Conservation (phyloP, 1,140 invertebrate species). For the Lasioglossum albipes region DNA sequence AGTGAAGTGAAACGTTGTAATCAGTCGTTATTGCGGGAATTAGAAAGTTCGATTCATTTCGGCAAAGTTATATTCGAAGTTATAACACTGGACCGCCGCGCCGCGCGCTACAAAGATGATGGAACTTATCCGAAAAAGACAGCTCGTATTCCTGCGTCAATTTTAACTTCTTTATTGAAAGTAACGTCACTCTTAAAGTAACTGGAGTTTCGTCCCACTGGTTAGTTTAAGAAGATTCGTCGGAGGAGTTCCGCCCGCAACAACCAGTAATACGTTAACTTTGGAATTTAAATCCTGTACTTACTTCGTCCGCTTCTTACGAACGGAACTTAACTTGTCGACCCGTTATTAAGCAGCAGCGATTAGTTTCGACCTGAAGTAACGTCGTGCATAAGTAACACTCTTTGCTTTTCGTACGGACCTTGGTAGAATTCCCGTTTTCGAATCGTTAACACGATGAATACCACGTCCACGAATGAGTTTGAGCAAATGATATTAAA, state of each 20-base stretch:
- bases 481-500: no score
- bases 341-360: background rate
- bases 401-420: no score
- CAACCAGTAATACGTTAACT: constrained; percentile 39
- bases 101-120: background rate
- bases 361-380: background rate
- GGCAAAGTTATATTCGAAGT: background rate
- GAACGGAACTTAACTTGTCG: background rate
- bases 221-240: constrained; percentile 28
- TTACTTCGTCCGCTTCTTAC: constrained; percentile 12
- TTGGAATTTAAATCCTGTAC: constrained; percentile 41
- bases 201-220: background rate
- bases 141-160: background rate
- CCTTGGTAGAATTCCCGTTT: no score
- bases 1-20: no score
- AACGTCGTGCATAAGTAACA: no score
- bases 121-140: background rate
- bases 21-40: background rate
- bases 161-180: constrained; percentile 13
- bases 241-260: constrained; percentile 22
- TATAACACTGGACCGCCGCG: background rate
- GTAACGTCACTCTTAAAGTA: constrained; percentile 8
- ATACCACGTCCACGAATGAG: no score
- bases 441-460: no score
- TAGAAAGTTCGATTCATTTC: background rate